Percentiles rank a stretch among this genome's conserved stretches.
These are phyloP conservation scores for Agriopis aurantiaria DNA, from an alignment of 2,888 invertebrate genomes.

Conservation along the genomic window DNA sequence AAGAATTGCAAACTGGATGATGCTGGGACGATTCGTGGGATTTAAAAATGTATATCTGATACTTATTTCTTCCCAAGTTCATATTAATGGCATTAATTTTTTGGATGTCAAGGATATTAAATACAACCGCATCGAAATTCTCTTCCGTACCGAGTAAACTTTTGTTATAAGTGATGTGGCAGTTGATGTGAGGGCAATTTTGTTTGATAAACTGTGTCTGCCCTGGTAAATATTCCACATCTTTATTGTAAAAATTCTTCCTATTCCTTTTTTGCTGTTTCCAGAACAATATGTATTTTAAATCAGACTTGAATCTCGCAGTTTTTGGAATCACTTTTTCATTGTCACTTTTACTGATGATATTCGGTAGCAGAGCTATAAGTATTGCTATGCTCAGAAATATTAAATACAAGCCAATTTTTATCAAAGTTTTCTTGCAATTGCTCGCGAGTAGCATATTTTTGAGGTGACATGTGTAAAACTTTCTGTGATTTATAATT, in stretches of 20 bases:
- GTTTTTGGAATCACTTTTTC: conserved; percentile 33
- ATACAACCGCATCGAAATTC: conserved; percentile 73
- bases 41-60: conserved; percentile 73
- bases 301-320: conserved; percentile 63
- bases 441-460: conserved; percentile 63
- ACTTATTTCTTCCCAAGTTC: conserved; percentile 57
- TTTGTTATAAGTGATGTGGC: conserved; percentile 71
- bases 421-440: conserved; percentile 52
- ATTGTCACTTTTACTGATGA: conserved; percentile 39
- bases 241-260: conserved; percentile 42
- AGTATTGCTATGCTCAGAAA: conserved; percentile 51
- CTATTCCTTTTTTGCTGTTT: conserved; percentile 48
- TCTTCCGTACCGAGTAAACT: conserved; percentile 55
- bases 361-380: conserved; percentile 58
- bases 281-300: conserved; percentile 78
- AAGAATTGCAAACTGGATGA: conserved; percentile 65
- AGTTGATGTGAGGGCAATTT: conserved; percentile 71
- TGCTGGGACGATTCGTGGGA: conserved; percentile 67
- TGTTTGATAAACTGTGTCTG: conserved; percentile 69
- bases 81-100: conserved; percentile 52
- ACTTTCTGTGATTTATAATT: conserved; percentile 40
- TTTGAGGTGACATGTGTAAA: conserved; percentile 59
- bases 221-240: conserved; percentile 54
- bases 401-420: conserved; percentile 51
- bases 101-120: conserved; percentile 61